phyloP scores from a whole-genome alignment of 2,797 vertebrate genomes.

The Cheracebus regulus region DNA sequence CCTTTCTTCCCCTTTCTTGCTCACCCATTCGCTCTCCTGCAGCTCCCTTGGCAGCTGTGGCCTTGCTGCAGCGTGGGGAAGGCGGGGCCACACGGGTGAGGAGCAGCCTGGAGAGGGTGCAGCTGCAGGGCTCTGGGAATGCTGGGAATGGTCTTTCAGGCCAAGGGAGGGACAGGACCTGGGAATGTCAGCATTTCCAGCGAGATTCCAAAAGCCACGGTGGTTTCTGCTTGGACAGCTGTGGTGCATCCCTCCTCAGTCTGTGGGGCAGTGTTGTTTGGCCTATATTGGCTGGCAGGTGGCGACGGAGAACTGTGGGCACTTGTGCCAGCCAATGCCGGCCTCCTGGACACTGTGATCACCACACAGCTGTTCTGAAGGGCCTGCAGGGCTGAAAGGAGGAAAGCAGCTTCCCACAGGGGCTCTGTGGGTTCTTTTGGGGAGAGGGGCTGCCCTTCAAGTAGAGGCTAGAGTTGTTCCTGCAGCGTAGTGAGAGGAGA shows the following conservation, averaged over 20 bases:
- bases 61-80: background rate
- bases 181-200: background rate
- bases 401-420: background rate
- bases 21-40: background rate
- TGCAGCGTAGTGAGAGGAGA: background rate
- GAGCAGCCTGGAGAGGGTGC: background rate
- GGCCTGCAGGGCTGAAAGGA: background rate
- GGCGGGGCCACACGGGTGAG: background rate
- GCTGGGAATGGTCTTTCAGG: background rate
- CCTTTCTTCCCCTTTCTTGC: accelerated
- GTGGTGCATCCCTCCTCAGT: background rate
- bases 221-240: background rate
- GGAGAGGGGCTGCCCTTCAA: background rate
- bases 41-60: background rate
- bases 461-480: background rate
- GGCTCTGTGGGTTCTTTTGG: background rate
- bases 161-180: background rate
- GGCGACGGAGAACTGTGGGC: background rate
- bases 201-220: background rate
- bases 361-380: background rate
- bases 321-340: background rate
- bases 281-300: background rate
- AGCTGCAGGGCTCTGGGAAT: background rate
- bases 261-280: background rate
- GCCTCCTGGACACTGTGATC: background rate